Conservation (phyloP, 2,113 vertebrate species). For the Phainopepla nitens region DNA sequence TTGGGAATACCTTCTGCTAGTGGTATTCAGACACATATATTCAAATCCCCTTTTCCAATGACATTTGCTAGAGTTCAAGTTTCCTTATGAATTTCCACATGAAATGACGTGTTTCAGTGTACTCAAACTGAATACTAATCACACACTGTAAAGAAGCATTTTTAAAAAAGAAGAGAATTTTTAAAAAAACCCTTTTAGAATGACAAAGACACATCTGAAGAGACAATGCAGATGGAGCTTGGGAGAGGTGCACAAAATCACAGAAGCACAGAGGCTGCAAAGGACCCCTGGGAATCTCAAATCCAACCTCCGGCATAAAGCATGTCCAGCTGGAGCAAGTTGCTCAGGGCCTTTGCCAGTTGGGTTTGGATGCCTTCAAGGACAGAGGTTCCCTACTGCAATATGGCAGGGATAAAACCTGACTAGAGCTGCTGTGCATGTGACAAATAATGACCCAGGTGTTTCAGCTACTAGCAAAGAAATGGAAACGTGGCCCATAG, state of each 20-base stretch:
- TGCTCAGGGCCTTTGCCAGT: neutral
- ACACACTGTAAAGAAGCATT: neutral
- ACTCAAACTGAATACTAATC: neutral
- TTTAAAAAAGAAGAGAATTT: neutral
- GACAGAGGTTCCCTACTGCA: neutral
- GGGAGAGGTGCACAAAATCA: neutral
- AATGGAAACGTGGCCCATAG: neutral
- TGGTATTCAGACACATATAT: neutral
- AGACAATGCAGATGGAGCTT: neutral
- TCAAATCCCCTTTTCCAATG: neutral
- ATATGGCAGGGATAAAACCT: neutral
- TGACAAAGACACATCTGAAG: neutral
- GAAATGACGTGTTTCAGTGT: neutral
- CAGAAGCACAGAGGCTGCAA: neutral
- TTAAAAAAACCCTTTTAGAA: neutral
- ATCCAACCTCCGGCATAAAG: neutral
- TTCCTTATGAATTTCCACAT: neutral
- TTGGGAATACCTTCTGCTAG: neutral
- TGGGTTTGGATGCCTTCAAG: neutral
- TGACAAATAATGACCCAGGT: neutral
- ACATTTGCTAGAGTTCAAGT: neutral
- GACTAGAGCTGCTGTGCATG: neutral
- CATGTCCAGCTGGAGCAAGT: neutral
- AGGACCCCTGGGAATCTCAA: neutral
- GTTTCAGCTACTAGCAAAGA: neutral